phyloP scores from a whole-genome alignment of 2,888 invertebrate genomes.

The Nephrocerus scutellatus region DNA sequence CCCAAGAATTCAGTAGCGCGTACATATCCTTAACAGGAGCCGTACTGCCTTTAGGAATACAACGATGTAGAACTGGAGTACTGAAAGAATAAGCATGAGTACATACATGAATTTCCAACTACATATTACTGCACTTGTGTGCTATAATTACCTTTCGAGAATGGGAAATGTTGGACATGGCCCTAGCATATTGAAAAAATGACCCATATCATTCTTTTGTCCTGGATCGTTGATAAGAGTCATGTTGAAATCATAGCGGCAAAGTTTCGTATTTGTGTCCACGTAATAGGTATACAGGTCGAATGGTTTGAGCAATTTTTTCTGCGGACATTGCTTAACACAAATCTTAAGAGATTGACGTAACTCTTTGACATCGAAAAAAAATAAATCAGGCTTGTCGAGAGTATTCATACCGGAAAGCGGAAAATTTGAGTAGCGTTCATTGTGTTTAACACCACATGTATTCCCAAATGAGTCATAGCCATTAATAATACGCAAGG shows the following conservation, averaged over 20 bases:
- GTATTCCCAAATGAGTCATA: constrained; percentile 93
- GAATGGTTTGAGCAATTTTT: constrained; percentile 53
- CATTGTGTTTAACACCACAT: constrained; percentile 77
- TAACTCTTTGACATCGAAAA: constrained; percentile 72
- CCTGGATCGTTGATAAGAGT: constrained; percentile 49
- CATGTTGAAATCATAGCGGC: constrained; percentile 64
- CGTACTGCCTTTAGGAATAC: constrained; percentile 71
- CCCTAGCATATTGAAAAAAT: constrained; percentile 53
- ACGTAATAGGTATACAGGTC: constrained; percentile 69
- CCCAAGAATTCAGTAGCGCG: constrained; percentile 78
- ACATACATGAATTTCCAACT: constrained; percentile 8
- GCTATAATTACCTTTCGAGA: constrained; percentile 55
- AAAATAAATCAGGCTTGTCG: constrained; percentile 73
- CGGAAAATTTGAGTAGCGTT: constrained; percentile 63
- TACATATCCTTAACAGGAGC: constrained; percentile 65
- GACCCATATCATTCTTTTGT: constrained; percentile 35
- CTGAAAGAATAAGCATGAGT: constrained; percentile 45
- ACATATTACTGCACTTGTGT: neutral
- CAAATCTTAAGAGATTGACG: constrained; percentile 77
- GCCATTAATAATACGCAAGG: constrained; percentile 77
- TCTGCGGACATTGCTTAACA: constrained; percentile 78
- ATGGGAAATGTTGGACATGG: constrained; percentile 77
- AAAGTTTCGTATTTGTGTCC: constrained; percentile 67
- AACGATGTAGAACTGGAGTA: constrained; percentile 74
- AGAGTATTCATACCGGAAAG: constrained; percentile 74